phyloP scores from a whole-genome alignment of 2,113 vertebrate genomes.

The Baryphthengus martii region DNA sequence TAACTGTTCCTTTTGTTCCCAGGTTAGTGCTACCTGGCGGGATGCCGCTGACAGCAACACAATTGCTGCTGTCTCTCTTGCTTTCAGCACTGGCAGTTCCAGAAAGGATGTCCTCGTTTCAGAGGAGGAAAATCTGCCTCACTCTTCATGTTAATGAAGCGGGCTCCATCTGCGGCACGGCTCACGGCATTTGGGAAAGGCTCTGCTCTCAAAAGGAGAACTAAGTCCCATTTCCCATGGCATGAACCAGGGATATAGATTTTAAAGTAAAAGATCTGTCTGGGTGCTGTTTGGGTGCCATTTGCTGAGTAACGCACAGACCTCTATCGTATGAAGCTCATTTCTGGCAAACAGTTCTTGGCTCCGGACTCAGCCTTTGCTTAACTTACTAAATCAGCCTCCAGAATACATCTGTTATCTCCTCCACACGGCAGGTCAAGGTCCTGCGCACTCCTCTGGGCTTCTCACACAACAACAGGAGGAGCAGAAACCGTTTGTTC shows the following conservation, averaged over 20 bases:
- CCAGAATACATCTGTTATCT: neutral
- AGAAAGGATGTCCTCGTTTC: conserved; percentile 48
- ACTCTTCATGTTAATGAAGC: neutral
- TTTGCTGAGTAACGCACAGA: neutral
- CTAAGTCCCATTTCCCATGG: neutral
- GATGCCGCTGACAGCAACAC: conserved; percentile 13
- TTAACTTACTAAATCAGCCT: neutral
- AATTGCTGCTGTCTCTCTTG: conserved; percentile 37
- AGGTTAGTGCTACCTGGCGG: conserved; percentile 51
- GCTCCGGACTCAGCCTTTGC: neutral
- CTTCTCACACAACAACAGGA: neutral
- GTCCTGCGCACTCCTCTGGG: neutral
- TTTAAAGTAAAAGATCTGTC: neutral
- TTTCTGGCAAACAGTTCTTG: neutral
- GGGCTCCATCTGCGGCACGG: neutral
- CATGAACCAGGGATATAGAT: neutral
- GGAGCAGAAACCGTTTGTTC: neutral
- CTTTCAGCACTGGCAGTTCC: conserved; percentile 16
- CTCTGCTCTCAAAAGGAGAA: neutral
- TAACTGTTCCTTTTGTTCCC: conserved; percentile 41
- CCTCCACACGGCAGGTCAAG: neutral
- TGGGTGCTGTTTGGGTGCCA: neutral
- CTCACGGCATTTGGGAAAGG: neutral
- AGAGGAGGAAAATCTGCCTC: conserved; percentile 30
- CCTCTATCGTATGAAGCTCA: neutral